A percentile compares a stretch with the other conserved stretches of the same genome.
These are phyloP conservation scores for Leptonema lineaticorne DNA, from an alignment of 1,140 invertebrate species.

Conservation along the genomic window DNA sequence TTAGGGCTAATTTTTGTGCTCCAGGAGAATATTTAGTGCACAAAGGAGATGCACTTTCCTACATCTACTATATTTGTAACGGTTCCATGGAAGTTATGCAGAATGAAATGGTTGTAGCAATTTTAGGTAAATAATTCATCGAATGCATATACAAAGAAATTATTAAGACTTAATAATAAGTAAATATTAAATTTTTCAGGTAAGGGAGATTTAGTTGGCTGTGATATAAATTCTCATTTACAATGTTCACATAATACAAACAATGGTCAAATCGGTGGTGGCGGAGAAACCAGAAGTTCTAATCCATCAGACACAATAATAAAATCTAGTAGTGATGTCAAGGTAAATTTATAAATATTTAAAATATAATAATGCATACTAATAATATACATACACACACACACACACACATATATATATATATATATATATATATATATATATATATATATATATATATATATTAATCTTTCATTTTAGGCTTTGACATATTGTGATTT, in stretches of 20 bases:
- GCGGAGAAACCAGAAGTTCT: constrained; percentile 55
- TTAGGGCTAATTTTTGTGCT: constrained; percentile 89
- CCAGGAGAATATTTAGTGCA: constrained; percentile 97
- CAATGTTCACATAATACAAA: constrained; percentile 56
- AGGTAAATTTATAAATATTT: constrained; percentile 52
- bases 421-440: no score
- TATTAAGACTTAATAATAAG: constrained; percentile 1
- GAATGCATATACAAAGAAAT: not conserved
- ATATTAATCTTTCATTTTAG: no score
- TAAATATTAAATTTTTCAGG: constrained; percentile 64
- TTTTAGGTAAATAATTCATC: constrained; percentile 72
- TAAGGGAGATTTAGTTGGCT: constrained; percentile 95
- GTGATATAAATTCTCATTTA: constrained; percentile 82
- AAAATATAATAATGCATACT: not conserved
- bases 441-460: no score
- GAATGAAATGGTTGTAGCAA: constrained; percentile 97
- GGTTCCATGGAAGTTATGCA: constrained; percentile 99
- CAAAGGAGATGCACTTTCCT: constrained; percentile 93
- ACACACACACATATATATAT: no score
- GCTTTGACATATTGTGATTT: constrained; percentile 94
- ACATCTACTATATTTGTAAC: constrained; percentile 95
- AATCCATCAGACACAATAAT: constrained; percentile 73
- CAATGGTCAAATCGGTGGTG: constrained; percentile 57
- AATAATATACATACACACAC: not conserved
- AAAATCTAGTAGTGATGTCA: constrained; percentile 92